Conservation (phyloP, 2,113 vertebrate species). For the Vombatus ursinus region DNA sequence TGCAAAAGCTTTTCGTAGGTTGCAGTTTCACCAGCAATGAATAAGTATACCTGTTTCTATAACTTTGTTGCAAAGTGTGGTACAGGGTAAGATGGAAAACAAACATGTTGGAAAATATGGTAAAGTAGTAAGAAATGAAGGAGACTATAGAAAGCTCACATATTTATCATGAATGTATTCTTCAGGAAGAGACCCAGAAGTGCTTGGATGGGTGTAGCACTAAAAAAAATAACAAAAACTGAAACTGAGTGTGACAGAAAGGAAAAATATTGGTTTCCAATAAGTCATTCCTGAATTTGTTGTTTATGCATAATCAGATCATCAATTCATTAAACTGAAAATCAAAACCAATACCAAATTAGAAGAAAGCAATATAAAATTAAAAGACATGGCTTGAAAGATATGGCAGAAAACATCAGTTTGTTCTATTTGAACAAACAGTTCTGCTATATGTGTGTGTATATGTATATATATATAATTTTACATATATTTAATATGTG, state of each 20-base stretch:
- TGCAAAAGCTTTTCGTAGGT: background rate
- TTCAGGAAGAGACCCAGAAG: background rate
- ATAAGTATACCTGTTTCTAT: background rate
- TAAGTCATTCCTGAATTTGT: background rate
- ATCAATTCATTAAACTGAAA: background rate
- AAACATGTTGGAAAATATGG: background rate
- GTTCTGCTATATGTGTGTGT: background rate
- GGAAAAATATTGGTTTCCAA: background rate
- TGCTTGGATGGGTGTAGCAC: background rate
- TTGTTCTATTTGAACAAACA: background rate
- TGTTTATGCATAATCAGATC: background rate
- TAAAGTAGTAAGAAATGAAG: background rate
- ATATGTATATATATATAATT: no score
- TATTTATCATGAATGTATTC: background rate
- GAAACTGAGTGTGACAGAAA: background rate
- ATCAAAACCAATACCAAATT: background rate
- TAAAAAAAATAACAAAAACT: background rate
- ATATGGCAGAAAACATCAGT: background rate
- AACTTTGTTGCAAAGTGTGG: background rate
- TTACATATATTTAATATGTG: no score
- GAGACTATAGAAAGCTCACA: background rate
- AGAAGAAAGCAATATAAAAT: background rate
- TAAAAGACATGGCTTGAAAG: background rate
- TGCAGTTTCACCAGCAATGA: background rate
- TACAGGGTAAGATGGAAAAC: background rate